Evolutionary conservation across 2,113 vertebrate species (phyloP), one percentile per base, ranked within the genome.

Genomic region (Sylvia atricapilla): DNA sequence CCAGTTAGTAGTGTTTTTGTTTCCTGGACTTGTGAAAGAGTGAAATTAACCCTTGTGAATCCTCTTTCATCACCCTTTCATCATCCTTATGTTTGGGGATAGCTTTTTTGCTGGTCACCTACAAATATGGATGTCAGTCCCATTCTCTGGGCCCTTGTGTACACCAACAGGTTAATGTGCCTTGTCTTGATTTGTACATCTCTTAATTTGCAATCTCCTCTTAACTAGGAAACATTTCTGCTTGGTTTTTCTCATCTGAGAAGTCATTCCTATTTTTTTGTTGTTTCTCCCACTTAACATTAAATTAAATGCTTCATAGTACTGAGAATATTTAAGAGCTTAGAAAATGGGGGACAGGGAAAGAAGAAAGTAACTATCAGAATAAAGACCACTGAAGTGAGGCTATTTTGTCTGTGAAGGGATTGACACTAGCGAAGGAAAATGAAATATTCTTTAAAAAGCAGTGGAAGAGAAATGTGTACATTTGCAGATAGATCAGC

Each of bases 331-430:
- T 58, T 67, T 72, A 79, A 76, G 35, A 78, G 9, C 9, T 70
- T 84, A 33, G 59, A 78, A 72, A 35, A 14, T 14, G 5, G 1
- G 1, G 2, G 3, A 3, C 1, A 1, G 15, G 4, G 6, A 9
- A 37, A 49, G 70, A 75, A 39, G 15, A 49, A 84, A 72, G 44
- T 16, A 88, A 7, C 33, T 17, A 52, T 74, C 7, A 22, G 35
- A 60, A 3, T 11, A 68, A 55, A 75, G 84, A 20, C 8, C 18
- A 43, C 6, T 35, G 47, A 75, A 16, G 7, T 68, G 31, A 43
- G n/a, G 9, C 56, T 91, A 25, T 5, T 30, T 59, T 82, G 31
- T 75, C 41, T 64, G 37, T 25, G 15, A 59, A 72, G 44, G 13
- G 86, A 9, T 33, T 86, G 55, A 46, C 28, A 16, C 6, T 41